A percentile compares a stretch with the other conserved stretches of the same genome.
These are phyloP conservation scores for Griposia aprilina DNA, from an alignment of 2,888 invertebrate species.

Conservation along the genomic window DNA sequence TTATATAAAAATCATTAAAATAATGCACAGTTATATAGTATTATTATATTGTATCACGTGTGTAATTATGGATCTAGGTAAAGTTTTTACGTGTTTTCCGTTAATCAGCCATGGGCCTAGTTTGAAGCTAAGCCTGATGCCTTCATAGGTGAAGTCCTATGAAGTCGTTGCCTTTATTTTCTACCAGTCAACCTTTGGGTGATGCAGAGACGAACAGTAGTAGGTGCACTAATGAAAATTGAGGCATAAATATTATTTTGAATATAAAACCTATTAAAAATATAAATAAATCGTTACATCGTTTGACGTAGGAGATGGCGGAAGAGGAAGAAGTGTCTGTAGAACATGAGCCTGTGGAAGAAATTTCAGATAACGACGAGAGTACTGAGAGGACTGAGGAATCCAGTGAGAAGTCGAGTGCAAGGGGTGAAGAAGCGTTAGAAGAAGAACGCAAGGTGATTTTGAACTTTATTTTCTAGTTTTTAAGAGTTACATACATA, in stretches of 20 bases:
- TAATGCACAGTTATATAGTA: too few relatives aligned
- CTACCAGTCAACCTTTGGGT: neutral
- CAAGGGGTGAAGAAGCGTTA: conserved; percentile 73
- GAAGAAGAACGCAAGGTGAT: conserved; percentile 81
- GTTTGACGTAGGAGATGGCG: conserved; percentile 56
- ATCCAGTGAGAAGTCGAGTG: conserved; percentile 75
- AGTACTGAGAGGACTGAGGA: conserved; percentile 60
- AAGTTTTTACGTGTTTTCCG: too few relatives aligned
- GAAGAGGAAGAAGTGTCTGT: conserved; percentile 56
- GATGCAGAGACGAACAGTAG: neutral
- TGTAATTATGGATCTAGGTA: too few relatives aligned
- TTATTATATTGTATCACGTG: too few relatives aligned
- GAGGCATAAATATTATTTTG: neutral
- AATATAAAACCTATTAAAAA: neutral
- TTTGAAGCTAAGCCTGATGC: too few relatives aligned
- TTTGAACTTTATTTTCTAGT: conserved; percentile 48
- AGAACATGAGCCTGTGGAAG: conserved; percentile 58
- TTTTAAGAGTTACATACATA: too few relatives aligned
- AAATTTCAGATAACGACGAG: conserved; percentile 51
- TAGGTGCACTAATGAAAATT: neutral
- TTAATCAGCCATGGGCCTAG: too few relatives aligned
- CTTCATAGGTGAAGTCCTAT: too few relatives aligned
- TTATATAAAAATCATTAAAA: too few relatives aligned
- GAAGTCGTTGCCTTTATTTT: neutral
- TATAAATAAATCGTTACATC: conserved; percentile 5